These are phyloP conservation scores for Parotia lawesii DNA, from an alignment of 2,113 vertebrate genomes.

Conservation along the genomic window DNA sequence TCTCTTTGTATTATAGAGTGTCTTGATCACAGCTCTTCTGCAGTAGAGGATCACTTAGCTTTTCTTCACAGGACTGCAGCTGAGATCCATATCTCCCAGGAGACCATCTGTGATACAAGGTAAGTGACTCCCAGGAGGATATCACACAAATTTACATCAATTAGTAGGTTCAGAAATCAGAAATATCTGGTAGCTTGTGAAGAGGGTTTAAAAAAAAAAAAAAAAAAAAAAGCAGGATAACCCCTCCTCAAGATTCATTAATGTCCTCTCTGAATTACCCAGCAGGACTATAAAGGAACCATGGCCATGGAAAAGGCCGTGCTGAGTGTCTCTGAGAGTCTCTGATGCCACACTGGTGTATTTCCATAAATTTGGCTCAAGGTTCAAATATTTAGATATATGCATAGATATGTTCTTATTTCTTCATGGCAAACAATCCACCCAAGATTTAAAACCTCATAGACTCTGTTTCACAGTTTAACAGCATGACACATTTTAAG, in stretches of 20 bases:
- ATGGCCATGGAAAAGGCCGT: neutral
- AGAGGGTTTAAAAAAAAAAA: neutral
- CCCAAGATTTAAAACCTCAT: neutral
- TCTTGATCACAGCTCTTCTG: slow-evolving; percentile 34
- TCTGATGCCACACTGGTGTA: neutral
- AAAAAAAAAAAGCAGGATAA: neutral
- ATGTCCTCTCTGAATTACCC: neutral
- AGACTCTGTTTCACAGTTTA: neutral
- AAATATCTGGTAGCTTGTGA: neutral
- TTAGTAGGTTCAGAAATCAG: neutral
- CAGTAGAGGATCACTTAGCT: neutral
- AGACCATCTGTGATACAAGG: neutral
- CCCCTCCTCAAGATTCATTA: neutral
- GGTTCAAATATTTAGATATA: neutral
- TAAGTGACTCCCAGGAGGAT: neutral
- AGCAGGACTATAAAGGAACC: neutral
- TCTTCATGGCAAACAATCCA: neutral
- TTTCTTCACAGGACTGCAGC: slow-evolving; percentile 34
- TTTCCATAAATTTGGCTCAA: neutral
- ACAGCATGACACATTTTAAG: neutral
- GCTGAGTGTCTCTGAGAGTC: neutral
- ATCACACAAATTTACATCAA: neutral
- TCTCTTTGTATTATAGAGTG: slow-evolving; percentile 24
- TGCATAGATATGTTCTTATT: neutral
- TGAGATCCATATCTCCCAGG: neutral